Conservation (phyloP, 2,888 invertebrate genomes). For the Xestia ashworthii region DNA sequence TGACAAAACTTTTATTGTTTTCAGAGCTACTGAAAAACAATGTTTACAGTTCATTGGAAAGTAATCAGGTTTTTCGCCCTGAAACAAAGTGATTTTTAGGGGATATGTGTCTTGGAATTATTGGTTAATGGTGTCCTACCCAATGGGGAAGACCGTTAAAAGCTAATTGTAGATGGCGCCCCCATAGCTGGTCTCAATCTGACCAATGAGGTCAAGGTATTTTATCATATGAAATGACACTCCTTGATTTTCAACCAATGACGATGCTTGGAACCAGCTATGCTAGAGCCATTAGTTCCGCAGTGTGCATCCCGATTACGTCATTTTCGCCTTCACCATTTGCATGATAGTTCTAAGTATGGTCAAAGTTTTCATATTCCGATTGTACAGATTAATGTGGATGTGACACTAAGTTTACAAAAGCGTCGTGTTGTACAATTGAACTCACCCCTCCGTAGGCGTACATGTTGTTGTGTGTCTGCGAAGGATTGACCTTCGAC, state of each 20-base stretch:
- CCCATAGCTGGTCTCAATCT: no score
- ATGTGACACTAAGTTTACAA: constrained; percentile 9
- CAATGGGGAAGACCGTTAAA: not conserved
- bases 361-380: constrained; percentile 30
- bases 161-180: no score
- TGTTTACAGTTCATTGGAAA: not conserved
- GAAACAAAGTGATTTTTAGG: not conserved
- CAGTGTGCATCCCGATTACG: not conserved
- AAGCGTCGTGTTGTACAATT: constrained; percentile 15
- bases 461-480: constrained; percentile 99
- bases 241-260: no score
- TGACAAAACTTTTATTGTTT: not conserved
- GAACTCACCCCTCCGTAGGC: constrained; percentile 97
- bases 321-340: not conserved
- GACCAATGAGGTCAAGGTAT: no score
- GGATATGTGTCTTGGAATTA: not conserved
- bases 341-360: not conserved
- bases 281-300: no score
- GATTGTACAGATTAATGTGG: constrained; percentile 22
- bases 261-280: no score
- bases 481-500: constrained; percentile 99
- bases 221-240: no score
- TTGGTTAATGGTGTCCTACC: not conserved
- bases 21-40: not conserved
- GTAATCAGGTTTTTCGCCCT: not conserved